A percentile compares a stretch with the other conserved stretches of the same genome.
phyloP scores from a whole-genome alignment of 2,113 vertebrate species.

The Anser brachyrhynchus region DNA sequence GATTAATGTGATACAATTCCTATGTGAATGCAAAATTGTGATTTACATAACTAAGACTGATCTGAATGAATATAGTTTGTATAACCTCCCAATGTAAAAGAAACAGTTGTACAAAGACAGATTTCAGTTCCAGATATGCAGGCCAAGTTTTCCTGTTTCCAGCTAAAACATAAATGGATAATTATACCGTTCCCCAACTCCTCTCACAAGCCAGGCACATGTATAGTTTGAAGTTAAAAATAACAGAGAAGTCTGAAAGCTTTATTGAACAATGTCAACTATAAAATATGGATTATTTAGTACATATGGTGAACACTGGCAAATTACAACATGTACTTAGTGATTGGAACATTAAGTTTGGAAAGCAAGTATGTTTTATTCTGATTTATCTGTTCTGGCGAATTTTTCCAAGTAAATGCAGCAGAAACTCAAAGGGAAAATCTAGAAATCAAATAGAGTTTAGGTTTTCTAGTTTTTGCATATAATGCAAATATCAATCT shows the following conservation, averaged over 20 bases:
- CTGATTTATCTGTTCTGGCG: neutral
- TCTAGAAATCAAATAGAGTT: neutral
- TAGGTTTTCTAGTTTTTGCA: neutral
- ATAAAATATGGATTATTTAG: neutral
- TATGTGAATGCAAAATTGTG: neutral
- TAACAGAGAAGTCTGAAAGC: neutral
- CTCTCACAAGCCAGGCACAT: neutral
- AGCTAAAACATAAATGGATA: neutral
- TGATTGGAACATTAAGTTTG: neutral
- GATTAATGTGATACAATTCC: slow-evolving; percentile 29
- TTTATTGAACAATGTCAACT: neutral
- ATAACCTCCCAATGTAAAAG: neutral
- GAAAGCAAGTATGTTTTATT: neutral
- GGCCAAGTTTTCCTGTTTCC: neutral
- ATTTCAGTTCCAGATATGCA: neutral
- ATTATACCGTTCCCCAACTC: neutral
- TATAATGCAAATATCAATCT: neutral
- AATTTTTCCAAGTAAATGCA: neutral
- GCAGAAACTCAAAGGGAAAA: neutral
- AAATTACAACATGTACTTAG: neutral
- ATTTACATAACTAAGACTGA: neutral
- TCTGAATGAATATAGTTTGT: neutral
- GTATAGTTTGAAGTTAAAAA: neutral
- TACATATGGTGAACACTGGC: neutral
- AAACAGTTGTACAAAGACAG: neutral